Evolutionary conservation across 2,113 vertebrate species (phyloP), one percentile per base, ranked within the genome.

Genomic region (Sinocyclocheilus anshuiensis): DNA sequence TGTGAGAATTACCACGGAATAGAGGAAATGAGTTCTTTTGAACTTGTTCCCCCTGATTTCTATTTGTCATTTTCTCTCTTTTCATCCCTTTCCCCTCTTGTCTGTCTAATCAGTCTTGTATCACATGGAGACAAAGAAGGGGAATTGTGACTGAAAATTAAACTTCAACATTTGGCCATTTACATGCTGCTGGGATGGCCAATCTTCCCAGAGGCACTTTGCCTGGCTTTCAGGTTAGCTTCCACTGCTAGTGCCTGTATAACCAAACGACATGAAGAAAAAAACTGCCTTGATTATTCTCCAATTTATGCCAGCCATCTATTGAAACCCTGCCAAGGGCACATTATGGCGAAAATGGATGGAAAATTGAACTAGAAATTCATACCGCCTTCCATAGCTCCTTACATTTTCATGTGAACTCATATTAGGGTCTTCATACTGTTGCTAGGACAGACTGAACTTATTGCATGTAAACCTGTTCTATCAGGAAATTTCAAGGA

Each of bases 291-390:
- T 86, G 78, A 72, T 86, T 59, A 86, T 86, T 80, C 84, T 29
- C 55, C 77, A 80, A 69, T 67, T 81, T 72, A 29, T 36, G 45
- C 12, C 22, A 10, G 24, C 71, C 11, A 15, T 81, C 83, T 57
- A 84, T 48, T 20, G 71, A 84, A 76, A 75, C 83, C 83, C 87
- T 55, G 57, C 59, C 6, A 26, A 65, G 77, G 45, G 88, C 29
- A 59, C 57, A 77, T 83, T 74, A 81, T 45, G 26, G 75, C 13
- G 20, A 87, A 79, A 86, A 87, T 75, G 33, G 36, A 72, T 75
- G 67, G 74, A 76, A 79, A 87, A 87, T 42, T 80, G 24, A 61
- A 67, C 83, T 83, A 83, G 79, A 87, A 75, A 89, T 79, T 76
- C 80, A 74, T 77, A 72, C 39, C 22, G 16, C 72, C 36, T 24